Base-by-base conservation (phyloP, 2,888 invertebrate genomes). In the Rhabditophanes sp. region DNA sequence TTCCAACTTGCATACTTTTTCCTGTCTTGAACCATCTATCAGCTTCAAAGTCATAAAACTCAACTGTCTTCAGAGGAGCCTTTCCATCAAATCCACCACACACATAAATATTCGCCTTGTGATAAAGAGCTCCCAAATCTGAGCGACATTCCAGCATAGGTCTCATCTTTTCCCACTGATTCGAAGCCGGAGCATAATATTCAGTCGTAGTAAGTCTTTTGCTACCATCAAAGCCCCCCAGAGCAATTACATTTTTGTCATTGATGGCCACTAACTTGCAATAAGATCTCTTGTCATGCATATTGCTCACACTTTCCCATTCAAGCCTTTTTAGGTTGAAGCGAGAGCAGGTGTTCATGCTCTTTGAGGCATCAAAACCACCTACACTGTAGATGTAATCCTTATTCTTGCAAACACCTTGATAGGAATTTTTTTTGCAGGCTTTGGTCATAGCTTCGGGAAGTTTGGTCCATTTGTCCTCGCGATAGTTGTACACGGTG, bases 71-170 rank as follows among this genome's bases (percentile, higher is more conserved):
- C 32, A 45, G 44, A 26, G 33, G 34, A n/a, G 12, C n/a, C 9
- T 20, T 9, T 3, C 44, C 44, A 20, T 44, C 46, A 32, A 44
- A 44, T 3, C 44, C 44, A 4, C 44, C 44, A 17, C 44, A 16
- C 18, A 40, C 32, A 18, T 38, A 32, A 23, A 44, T n/a, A n/a
- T n/a, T n/a, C n/a, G n/a, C n/a, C n/a, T n/a, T n/a, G n/a, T n/a
- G n/a, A n/a, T n/a, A n/a, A n/a, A n/a, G n/a, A n/a, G n/a, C n/a
- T n/a, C n/a, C n/a, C n/a, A n/a, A n/a, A n/a, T n/a, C n/a, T n/a
- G n/a, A n/a, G n/a, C n/a, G n/a, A n/a, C n/a, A n/a, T n/a, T n/a
- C n/a, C n/a, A n/a, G n/a, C n/a, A n/a, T n/a, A n/a, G n/a, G n/a
- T n/a, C n/a, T n/a, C n/a, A n/a, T n/a, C n/a, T n/a, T n/a, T n/a